Evolutionary conservation across 2,113 vertebrate species (phyloP).

Genomic region (Capra hircus): DNA sequence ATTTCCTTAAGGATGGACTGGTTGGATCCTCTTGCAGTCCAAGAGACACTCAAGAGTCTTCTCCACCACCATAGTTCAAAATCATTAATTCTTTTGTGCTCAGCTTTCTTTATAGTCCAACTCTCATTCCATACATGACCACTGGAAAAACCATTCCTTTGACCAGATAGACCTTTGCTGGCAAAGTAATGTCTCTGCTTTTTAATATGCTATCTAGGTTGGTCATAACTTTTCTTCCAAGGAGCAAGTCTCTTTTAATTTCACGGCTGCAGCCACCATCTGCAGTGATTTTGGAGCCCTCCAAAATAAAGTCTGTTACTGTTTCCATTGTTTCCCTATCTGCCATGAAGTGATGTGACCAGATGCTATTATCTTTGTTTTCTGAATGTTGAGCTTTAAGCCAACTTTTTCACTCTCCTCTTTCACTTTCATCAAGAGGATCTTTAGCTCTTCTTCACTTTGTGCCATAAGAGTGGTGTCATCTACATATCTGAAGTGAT

Average conservation of each 20-base stretch:
- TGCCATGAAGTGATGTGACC: not conserved
- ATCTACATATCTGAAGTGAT: not conserved
- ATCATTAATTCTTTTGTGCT: not conserved
- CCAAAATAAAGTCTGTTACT: not conserved
- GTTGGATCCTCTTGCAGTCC: not conserved
- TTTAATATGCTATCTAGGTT: not conserved
- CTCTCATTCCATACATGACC: not conserved
- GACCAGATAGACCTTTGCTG: not conserved
- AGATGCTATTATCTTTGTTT: not conserved
- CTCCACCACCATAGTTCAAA: not conserved
- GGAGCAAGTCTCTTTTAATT: not conserved
- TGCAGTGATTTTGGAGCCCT: not conserved
- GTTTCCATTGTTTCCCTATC: not conserved
- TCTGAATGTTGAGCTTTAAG: not conserved
- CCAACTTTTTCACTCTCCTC: not conserved
- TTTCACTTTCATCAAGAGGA: not conserved
- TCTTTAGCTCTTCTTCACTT: not conserved
- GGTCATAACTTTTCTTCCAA: not conserved
- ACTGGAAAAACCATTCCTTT: not conserved
- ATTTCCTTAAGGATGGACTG: not conserved
- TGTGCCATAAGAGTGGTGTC: not conserved
- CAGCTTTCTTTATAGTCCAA: not conserved
- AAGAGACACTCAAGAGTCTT: not conserved
- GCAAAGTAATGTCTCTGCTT: not conserved
- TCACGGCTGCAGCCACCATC: not conserved